Percentiles rank a stretch among this genome's conserved stretches.
Conservation (phyloP, 2,888 invertebrate genomes). For the Chrysolina americana region DNA sequence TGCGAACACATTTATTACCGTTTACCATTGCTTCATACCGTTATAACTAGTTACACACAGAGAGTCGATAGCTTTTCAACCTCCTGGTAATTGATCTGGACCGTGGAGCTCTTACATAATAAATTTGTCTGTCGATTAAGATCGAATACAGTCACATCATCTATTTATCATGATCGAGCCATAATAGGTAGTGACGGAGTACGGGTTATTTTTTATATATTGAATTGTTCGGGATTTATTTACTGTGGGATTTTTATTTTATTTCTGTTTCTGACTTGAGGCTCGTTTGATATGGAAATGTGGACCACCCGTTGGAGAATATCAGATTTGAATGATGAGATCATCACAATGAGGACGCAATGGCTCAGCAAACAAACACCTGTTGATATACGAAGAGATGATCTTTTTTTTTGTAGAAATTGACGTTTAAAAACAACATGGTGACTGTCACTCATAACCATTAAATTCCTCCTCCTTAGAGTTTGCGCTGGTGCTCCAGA, state of each 20-base stretch:
- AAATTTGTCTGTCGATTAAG: constrained; percentile 34
- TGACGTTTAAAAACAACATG: neutral
- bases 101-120: constrained; percentile 31
- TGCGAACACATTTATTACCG: constrained; percentile 61
- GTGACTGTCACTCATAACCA: no score
- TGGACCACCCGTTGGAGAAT: constrained; percentile 26
- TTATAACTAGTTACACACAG: constrained; percentile 47
- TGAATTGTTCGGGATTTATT: constrained; percentile 25
- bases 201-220: constrained; percentile 27
- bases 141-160: constrained; percentile 29
- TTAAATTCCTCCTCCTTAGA: no score
- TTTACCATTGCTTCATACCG: constrained; percentile 52
- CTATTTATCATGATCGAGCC: constrained; percentile 34
- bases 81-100: constrained; percentile 38
- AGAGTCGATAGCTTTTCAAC: constrained; percentile 35
- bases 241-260: constrained; percentile 25
- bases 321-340: neutral
- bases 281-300: constrained; percentile 27
- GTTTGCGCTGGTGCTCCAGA: no score
- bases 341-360: neutral
- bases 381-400: neutral
- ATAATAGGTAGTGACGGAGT: constrained; percentile 30
- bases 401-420: neutral
- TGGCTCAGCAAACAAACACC: neutral
- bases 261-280: constrained; percentile 3